These are phyloP conservation scores for Lydus trimaculatus DNA, from an alignment of 2,888 invertebrate genomes.

Conservation along the genomic window DNA sequence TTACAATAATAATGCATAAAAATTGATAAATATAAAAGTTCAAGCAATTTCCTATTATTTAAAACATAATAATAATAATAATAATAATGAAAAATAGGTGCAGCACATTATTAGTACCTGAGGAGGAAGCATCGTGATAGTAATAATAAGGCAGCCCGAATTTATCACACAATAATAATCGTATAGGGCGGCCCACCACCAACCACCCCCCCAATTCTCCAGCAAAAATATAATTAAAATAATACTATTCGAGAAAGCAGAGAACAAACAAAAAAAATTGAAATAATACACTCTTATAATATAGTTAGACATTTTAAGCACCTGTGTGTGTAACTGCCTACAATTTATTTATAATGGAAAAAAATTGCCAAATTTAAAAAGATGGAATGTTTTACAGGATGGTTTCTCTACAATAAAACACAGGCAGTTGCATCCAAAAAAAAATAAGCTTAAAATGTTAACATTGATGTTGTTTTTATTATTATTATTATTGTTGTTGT, in stretches of 20 bases:
- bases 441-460: constrained; percentile 1
- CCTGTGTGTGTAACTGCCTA: constrained; percentile 18
- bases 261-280: neutral
- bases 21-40: neutral
- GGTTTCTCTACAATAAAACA: constrained; percentile 3
- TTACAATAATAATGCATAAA: constrained; percentile 1
- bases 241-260: neutral
- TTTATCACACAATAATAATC: constrained; percentile 23
- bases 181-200: neutral
- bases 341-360: constrained; percentile 8
- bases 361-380: neutral
- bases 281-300: constrained; percentile 15
- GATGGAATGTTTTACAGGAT: constrained; percentile 21
- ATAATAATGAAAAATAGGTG: constrained; percentile 18
- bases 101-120: constrained; percentile 26
- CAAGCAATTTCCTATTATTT: neutral
- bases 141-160: constrained; percentile 15
- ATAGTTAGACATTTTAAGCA: constrained; percentile 30
- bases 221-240: neutral
- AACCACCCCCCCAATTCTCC: neutral
- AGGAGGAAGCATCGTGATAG: constrained; percentile 25
- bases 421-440: neutral
- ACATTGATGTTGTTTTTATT: neutral
- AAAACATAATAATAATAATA: constrained; percentile 13
- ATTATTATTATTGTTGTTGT: neutral